Base-by-base conservation (phyloP, 2,797 vertebrate genomes). In the Myoxocephalus aenaeus region DNA sequence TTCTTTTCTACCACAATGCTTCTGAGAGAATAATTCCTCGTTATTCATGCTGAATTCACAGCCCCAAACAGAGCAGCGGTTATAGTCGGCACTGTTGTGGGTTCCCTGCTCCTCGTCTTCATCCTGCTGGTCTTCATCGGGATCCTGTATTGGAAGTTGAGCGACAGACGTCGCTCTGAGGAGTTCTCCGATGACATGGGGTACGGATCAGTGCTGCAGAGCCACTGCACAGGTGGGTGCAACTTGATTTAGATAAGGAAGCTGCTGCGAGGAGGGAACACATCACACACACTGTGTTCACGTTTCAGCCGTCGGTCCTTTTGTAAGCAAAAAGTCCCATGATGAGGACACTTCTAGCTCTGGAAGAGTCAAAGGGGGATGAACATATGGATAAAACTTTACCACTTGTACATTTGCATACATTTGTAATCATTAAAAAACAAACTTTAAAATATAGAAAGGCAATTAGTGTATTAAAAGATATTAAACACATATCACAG, bases 161-260 rank as follows among this genome's bases (percentile, higher is more conserved):
- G 92, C 36, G 84, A 46, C 53, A 92, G 86, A 80, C 68, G 3
- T 17, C 70, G 78, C 61, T 90, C 89, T 34, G 94, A 96, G 68
- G 95, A 96, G 87, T 80, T 96, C 86, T 94, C 95, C 86, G 96
- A 95, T 7, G 96, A 97, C 11, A 95, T 97, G 93, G 95, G 95
- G 96, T 97, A 93, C 22, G 9, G 54, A 38, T 5, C 27, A 22
- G 34, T 22, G 9, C 53, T 12, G 29, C 59, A 42, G 40, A 73
- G 29, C 44, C 27, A 70, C 22, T 32, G 32, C 32, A 32, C 32
- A 32, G 56, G 17, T 62, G 63, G 32, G 63, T 65, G 73, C 44
- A 81, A 64, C 51, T 78, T 67, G 50, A n/a, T 63, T 53, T 67
- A 34, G 36, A 74, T 42, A 54, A 66, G 25, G 63, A 53, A 58